Evolutionary conservation across 2,888 invertebrate genomes (phyloP).

Genomic region (Plusia festucae): DNA sequence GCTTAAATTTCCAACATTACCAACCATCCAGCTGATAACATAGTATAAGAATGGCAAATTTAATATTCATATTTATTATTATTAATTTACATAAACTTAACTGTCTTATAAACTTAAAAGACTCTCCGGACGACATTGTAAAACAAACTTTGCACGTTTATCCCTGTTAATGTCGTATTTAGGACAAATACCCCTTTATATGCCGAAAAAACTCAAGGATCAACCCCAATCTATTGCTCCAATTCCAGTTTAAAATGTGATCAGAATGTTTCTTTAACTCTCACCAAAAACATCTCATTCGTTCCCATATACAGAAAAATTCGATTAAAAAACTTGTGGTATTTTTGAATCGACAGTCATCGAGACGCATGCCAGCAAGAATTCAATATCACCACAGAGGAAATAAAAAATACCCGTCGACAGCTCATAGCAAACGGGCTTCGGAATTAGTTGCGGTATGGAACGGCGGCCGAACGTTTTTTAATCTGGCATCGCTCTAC

Average conservation of each 20-base stretch:
- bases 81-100: too few species aligned
- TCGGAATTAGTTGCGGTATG: slow-evolving; percentile 51
- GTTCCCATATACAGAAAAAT: slow-evolving; percentile 12
- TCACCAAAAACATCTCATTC: neutral
- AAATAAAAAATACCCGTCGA: slow-evolving; percentile 50
- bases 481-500: slow-evolving; percentile 37
- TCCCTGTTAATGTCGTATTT: too few species aligned
- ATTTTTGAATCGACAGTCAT: slow-evolving; percentile 39
- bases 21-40: too few species aligned
- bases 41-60: too few species aligned
- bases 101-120: too few species aligned
- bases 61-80: too few species aligned
- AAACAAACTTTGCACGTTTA: too few species aligned
- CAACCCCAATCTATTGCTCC: too few species aligned
- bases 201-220: too few species aligned
- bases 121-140: too few species aligned
- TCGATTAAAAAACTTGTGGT: slow-evolving; percentile 13
- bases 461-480: slow-evolving; percentile 45
- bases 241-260: neutral
- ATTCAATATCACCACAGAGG: slow-evolving; percentile 47
- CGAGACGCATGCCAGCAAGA: slow-evolving; percentile 35
- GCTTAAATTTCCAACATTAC: too few species aligned
- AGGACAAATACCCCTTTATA: too few species aligned
- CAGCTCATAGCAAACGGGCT: slow-evolving; percentile 25
- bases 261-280: neutral